Conservation (phyloP, 1,140 invertebrate species). For the Ostrea denselamellosa region DNA sequence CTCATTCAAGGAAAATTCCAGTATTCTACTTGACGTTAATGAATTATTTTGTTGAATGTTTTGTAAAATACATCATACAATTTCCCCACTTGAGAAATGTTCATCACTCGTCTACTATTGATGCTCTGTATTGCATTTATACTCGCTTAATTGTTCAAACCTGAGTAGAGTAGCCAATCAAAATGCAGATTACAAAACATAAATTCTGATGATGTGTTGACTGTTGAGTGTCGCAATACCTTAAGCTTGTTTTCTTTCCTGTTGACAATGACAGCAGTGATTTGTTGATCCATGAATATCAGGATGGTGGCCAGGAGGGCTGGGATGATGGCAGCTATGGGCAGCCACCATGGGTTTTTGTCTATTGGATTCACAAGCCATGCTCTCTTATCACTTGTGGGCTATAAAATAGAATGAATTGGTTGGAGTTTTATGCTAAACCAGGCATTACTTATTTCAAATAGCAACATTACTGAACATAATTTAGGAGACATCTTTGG, state of each 20-base stretch:
- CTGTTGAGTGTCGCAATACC: conserved; percentile 80
- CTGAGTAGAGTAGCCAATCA: too few species aligned
- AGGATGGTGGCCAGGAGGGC: conserved; percentile 97
- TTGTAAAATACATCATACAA: too few species aligned
- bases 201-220: too few species aligned
- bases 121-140: too few species aligned
- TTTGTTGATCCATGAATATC: conserved; percentile 99
- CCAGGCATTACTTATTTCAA: not conserved
- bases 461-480: not conserved
- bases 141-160: too few species aligned
- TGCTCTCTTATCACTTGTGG: conserved; percentile 87
- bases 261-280: conserved; percentile 98
- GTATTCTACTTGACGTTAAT: too few species aligned
- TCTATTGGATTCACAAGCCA: conserved; percentile 96
- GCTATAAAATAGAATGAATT: conserved; percentile 77
- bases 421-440: not conserved
- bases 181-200: too few species aligned
- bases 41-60: too few species aligned
- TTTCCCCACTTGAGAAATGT: too few species aligned
- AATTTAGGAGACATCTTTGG: too few species aligned
- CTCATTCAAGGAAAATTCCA: too few species aligned
- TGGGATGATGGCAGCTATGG: conserved; percentile 89
- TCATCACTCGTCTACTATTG: too few species aligned
- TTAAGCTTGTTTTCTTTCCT: conserved; percentile 98
- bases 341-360: conserved; percentile 91